Conservation (phyloP, 1,140 invertebrate genomes). For the Leptopilina clavipes region DNA sequence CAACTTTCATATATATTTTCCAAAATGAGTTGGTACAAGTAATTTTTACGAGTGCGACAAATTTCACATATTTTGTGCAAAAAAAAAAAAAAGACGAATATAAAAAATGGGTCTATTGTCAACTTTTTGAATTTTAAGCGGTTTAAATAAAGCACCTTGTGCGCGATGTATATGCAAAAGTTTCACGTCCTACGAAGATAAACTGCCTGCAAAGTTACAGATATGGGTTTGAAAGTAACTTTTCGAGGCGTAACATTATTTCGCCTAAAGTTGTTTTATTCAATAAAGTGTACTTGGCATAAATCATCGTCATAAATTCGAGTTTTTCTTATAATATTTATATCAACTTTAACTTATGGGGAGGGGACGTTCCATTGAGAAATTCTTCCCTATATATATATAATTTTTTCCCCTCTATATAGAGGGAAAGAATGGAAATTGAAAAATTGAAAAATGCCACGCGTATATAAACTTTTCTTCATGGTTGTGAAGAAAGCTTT, state of each 20-base stretch:
- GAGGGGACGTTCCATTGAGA: not conserved
- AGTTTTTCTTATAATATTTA: not conserved
- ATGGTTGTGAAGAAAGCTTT: not conserved
- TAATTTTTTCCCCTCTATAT: too few species aligned
- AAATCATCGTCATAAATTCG: not conserved
- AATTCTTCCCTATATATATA: too few species aligned
- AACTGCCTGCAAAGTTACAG: not conserved
- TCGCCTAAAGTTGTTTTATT: slow-evolving; percentile 5
- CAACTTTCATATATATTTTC: too few species aligned
- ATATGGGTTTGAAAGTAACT: slow-evolving; percentile 4
- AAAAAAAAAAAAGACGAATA: too few species aligned
- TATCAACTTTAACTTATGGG: not conserved
- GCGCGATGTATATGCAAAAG: not conserved
- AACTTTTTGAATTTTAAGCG: too few species aligned
- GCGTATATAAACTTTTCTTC: not conserved
- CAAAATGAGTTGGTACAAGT: too few species aligned
- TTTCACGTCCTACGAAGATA: slow-evolving; percentile 7
- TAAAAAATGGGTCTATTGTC: too few species aligned
- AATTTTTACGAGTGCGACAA: too few species aligned
- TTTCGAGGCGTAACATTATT: slow-evolving; percentile 8
- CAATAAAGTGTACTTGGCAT: slow-evolving; percentile 4
- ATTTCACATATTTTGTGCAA: too few species aligned
- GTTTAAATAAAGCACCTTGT: too few species aligned
- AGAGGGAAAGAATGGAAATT: not conserved
- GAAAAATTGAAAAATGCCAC: too few species aligned